Conservation (phyloP, 2,113 vertebrate species). For the Malurus melanocephalus region DNA sequence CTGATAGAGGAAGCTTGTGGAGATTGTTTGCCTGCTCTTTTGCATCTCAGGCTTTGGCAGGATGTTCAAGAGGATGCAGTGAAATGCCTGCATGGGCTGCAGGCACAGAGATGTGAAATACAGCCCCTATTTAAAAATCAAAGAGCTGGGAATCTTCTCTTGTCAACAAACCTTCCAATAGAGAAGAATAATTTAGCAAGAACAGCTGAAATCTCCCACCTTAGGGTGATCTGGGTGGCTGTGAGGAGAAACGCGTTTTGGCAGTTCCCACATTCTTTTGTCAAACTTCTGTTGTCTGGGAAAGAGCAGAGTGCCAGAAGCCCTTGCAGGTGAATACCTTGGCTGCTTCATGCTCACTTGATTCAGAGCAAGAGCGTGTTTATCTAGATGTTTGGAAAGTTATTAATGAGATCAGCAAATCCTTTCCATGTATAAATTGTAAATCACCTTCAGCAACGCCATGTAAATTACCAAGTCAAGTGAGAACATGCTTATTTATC, state of each 20-base stretch:
- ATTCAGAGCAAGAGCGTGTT: constrained; percentile 63
- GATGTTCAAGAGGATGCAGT: background rate
- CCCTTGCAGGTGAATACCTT: constrained; percentile 75
- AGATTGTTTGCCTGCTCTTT: background rate
- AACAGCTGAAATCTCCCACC: constrained; percentile 35
- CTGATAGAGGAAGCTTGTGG: background rate
- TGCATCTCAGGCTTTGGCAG: background rate
- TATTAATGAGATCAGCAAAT: constrained; percentile 71
- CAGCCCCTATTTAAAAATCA: background rate
- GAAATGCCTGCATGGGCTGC: background rate
- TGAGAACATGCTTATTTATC: constrained; percentile 48
- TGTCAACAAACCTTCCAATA: constrained; percentile 5
- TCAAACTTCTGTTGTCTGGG: constrained; percentile 61
- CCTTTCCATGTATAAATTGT: constrained; percentile 63
- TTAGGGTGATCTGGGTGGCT: constrained; percentile 30
- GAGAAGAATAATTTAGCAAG: constrained; percentile 26
- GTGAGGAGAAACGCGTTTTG: constrained; percentile 18
- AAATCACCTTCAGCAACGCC: constrained; percentile 61
- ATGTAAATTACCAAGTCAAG: constrained; percentile 60
- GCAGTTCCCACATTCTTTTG: constrained; percentile 61
- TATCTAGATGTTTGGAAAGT: constrained; percentile 68
- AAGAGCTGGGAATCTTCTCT: background rate
- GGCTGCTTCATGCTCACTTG: constrained; percentile 67
- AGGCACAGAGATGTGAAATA: background rate
- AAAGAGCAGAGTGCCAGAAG: constrained; percentile 66